Evolutionary conservation across 1,140 invertebrate species (phyloP).

Genomic region (Bursaphelenchus mucronatus): DNA sequence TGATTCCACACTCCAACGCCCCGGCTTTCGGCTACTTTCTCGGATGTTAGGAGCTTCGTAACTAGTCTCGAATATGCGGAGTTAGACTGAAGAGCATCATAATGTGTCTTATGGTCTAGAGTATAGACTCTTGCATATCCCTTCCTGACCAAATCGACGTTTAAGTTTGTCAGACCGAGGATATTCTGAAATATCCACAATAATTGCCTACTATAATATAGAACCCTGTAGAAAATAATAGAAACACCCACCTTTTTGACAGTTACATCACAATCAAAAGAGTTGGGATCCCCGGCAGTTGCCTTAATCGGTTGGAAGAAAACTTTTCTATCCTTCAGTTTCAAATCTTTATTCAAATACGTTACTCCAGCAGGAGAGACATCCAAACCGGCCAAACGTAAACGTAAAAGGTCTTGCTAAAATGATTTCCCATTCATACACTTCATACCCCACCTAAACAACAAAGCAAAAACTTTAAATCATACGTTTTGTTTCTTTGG

Average conservation of each 20-base stretch:
- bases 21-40: slow-evolving; percentile 57
- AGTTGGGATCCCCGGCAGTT: slow-evolving; percentile 33
- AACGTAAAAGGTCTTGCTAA: slow-evolving; percentile 45
- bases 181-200: slow-evolving; percentile 28
- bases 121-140: slow-evolving; percentile 53
- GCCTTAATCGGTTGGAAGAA: slow-evolving; percentile 53
- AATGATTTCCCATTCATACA: slow-evolving; percentile 24
- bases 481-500: slow-evolving; percentile 26
- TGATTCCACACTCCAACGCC: slow-evolving; percentile 58
- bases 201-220: slow-evolving; percentile 22
- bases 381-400: slow-evolving; percentile 55
- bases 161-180: slow-evolving; percentile 48
- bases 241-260: slow-evolving; percentile 43
- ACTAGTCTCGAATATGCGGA: slow-evolving; percentile 56
- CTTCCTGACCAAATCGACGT: slow-evolving; percentile 53
- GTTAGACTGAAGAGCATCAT: slow-evolving; percentile 50
- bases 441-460: slow-evolving; percentile 9
- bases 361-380: slow-evolving; percentile 49
- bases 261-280: slow-evolving; percentile 37
- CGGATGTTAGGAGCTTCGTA: slow-evolving; percentile 50
- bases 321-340: slow-evolving; percentile 45
- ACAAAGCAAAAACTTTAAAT: slow-evolving; percentile 20
- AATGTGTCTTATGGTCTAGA: slow-evolving; percentile 47
- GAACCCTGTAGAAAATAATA: slow-evolving; percentile 25
- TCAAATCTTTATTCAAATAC: slow-evolving; percentile 54